Evolutionary conservation across 2,113 vertebrate genomes (phyloP), one percentile per base, ranked within the genome.

Genomic region (Bujurquina vittata): DNA sequence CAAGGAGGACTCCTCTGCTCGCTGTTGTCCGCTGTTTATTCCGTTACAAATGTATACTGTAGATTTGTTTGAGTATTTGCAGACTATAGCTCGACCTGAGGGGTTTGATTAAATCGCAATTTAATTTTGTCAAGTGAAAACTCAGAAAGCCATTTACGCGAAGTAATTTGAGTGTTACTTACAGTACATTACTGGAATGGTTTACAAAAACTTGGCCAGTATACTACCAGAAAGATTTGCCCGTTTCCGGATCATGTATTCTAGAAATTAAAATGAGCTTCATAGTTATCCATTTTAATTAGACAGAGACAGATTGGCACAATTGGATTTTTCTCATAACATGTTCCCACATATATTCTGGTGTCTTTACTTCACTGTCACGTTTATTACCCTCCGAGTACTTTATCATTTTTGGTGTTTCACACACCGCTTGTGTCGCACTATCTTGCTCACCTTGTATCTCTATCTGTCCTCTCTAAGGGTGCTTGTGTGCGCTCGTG

Each of bases 381-480:
- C 60, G 74, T 15, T 63, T 2, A 17, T 54, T 74, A 58, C 56
- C 20, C 60, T 40, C 12, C 12, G 10, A 15, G 46, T 60, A 14
- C 49, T 29, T 58, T 20, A 78, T 75, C 26, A 72, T 75, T 5
- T 26, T 78, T 35, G 77, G 12, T 73, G 29, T 79, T 75, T 82
- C 52, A 72, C 74, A 58, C 49, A 46, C 35, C 15, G 3, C 79
- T 80, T 18, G 59, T n/a, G 43, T 78, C 33, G 58, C 7, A 12
- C 75, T 77, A 40, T 72, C 46, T 60, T 80, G 35, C 72, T 75
- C 83, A 81, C 63, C 81, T 84, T 74, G 61, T 75, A 55, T 88
- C 77, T 85, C 65, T 79, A 77, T 86, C 79, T 75, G 54, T 85
- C 40, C 74, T 46, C 23, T 58, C 55, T 20, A 3, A 31, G 61